Percentiles rank a stretch among this genome's conserved stretches.
Evolutionary conservation across 2,797 vertebrate genomes (phyloP).

Genomic region (Nannoperca australis): DNA sequence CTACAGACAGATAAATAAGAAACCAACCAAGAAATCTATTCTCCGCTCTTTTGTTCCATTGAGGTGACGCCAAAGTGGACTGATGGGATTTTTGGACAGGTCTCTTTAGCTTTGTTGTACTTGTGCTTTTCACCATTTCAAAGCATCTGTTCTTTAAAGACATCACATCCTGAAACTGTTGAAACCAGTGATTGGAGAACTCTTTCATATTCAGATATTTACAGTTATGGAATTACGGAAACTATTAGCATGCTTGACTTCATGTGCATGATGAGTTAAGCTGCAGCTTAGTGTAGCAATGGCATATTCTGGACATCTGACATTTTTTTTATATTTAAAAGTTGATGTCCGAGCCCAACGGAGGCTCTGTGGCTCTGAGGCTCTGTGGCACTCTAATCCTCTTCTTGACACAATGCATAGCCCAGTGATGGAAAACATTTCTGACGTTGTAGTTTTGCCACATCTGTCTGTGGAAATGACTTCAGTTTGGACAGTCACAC

Average conservation of each 20-base stretch:
- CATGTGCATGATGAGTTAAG: not conserved
- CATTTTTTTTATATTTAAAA: not conserved
- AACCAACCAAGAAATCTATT: no score
- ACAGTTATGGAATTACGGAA: not conserved
- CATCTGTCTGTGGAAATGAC: constrained; percentile 45
- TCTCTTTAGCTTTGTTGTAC: not conserved
- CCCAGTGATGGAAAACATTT: constrained; percentile 16
- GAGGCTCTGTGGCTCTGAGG: constrained; percentile 9
- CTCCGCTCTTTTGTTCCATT: not conserved
- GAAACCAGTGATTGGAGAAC: not conserved
- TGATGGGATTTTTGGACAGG: no score
- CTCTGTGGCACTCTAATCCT: constrained; percentile 33
- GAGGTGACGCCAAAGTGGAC: not conserved
- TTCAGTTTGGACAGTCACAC: constrained; percentile 9
- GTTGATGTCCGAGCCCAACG: not conserved
- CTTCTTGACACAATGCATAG: constrained; percentile 2
- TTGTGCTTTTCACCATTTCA: not conserved
- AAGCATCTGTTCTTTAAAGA: not conserved
- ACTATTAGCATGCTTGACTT: not conserved
- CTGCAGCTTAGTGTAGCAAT: not conserved
- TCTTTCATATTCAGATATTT: not conserved
- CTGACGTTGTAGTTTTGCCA: constrained; percentile 30
- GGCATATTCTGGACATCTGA: not conserved
- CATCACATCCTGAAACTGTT: not conserved
- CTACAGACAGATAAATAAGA: not conserved